phyloP scores from a whole-genome alignment of 2,113 vertebrate species.

The Azemiops feae region DNA sequence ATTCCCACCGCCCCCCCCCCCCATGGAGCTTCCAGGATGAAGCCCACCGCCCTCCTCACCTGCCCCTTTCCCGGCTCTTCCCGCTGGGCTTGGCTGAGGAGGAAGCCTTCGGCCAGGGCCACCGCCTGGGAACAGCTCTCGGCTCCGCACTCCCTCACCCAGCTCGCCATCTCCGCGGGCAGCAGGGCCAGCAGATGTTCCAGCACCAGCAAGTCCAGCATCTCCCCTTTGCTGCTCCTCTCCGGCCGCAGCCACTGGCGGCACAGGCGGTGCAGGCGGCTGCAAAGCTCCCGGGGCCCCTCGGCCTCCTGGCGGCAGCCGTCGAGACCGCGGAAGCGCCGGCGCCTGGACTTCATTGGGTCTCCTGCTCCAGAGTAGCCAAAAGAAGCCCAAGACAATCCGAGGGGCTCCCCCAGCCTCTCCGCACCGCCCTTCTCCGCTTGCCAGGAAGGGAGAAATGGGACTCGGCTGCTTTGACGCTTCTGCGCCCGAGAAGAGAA shows the following conservation, averaged over 20 bases:
- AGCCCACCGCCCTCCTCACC: neutral
- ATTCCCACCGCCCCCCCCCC: too few relatives aligned
- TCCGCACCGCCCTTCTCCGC: neutral
- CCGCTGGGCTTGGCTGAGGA: neutral
- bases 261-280: neutral
- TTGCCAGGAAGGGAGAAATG: neutral
- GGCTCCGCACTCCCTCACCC: neutral
- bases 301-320: neutral
- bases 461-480: neutral
- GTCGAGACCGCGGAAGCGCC: neutral
- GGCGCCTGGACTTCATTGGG: neutral
- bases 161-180: neutral
- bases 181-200: neutral
- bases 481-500: neutral
- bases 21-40: too few relatives aligned
- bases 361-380: neutral
- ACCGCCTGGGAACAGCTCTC: neutral
- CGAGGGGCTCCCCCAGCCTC: neutral
- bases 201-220: neutral
- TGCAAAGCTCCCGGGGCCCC: neutral
- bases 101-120: neutral
- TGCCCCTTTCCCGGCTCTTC: neutral
- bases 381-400: neutral
- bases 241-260: neutral
- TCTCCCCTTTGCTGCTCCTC: neutral